Conservation (phyloP, 2,888 invertebrate genomes). For the Spilosoma lubricipeda region DNA sequence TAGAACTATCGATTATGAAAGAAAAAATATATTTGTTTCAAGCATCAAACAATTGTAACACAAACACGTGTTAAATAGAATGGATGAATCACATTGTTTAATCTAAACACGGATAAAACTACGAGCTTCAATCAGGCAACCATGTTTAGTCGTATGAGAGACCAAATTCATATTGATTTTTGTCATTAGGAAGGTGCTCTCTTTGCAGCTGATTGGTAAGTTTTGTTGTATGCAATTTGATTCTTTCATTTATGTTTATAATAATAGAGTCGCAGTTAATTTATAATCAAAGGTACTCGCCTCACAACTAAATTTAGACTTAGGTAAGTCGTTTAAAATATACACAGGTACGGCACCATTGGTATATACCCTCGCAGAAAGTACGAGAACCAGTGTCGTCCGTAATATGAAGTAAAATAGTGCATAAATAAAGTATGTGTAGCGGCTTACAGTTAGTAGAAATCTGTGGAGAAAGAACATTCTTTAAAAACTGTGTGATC, state of each 20-base stretch:
- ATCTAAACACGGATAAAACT: not conserved
- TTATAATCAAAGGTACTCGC: not conserved
- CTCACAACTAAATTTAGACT: not conserved
- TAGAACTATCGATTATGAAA: too few relatives aligned
- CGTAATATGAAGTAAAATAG: not conserved
- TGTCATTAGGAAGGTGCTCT: too few relatives aligned
- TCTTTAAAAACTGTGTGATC: not conserved
- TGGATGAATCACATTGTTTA: too few relatives aligned
- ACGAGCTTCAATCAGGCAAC: not conserved
- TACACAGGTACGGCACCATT: not conserved
- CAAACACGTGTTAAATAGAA: too few relatives aligned
- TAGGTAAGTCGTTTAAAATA: not conserved
- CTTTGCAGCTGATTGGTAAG: too few relatives aligned
- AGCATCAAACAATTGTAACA: too few relatives aligned
- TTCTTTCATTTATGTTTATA: not conserved
- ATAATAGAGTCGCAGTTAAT: too few relatives aligned
- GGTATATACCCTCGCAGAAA: constrained; percentile 3
- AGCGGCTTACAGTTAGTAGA: not conserved
- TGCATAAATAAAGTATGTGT: not conserved
- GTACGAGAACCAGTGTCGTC: not conserved
- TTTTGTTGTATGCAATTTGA: not conserved
- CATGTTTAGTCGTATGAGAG: too few relatives aligned
- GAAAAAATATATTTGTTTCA: too few relatives aligned
- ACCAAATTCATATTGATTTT: not conserved
- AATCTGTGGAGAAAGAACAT: not conserved